These are phyloP conservation scores for Glossophaga mutica DNA, from an alignment of 2,797 vertebrate genomes.

Conservation along the genomic window DNA sequence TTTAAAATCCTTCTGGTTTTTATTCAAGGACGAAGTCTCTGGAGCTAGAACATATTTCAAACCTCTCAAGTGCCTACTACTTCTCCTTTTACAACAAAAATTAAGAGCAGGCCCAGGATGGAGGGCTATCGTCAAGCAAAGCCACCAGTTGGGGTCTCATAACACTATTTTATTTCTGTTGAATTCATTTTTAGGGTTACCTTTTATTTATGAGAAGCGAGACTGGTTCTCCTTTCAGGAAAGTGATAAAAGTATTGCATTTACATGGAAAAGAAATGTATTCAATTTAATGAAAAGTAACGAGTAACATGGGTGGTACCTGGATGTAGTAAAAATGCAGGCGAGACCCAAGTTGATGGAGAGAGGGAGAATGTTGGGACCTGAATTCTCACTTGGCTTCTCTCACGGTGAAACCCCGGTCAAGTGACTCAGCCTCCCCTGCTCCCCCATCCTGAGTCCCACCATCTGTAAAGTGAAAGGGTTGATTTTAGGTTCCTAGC, in stretches of 20 bases:
- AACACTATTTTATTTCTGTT: not conserved
- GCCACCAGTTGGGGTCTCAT: not conserved
- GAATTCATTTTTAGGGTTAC: constrained; percentile 58
- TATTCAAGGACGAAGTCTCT: not conserved
- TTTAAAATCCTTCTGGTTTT: not conserved
- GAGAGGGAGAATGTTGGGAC: not conserved
- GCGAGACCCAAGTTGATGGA: not conserved
- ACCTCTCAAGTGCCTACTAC: not conserved
- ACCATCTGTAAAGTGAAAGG: not conserved
- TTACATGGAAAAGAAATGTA: not conserved
- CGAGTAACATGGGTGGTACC: not conserved
- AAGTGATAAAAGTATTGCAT: not conserved
- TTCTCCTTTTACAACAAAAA: constrained; percentile 32
- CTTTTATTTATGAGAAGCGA: constrained; percentile 59
- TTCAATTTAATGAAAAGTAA: constrained; percentile 12
- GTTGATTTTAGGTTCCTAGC: not conserved
- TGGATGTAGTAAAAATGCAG: not conserved
- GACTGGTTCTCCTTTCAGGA: not conserved
- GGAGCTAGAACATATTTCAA: constrained; percentile 19
- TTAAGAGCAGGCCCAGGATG: not conserved
- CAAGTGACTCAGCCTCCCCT: not conserved
- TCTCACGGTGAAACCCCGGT: not conserved
- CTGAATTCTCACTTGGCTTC: not conserved
- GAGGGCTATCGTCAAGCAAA: not conserved
- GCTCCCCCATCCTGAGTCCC: not conserved